Evolutionary conservation across 1,140 invertebrate genomes (phyloP).

Genomic region (Trachelipus rathkii): DNA sequence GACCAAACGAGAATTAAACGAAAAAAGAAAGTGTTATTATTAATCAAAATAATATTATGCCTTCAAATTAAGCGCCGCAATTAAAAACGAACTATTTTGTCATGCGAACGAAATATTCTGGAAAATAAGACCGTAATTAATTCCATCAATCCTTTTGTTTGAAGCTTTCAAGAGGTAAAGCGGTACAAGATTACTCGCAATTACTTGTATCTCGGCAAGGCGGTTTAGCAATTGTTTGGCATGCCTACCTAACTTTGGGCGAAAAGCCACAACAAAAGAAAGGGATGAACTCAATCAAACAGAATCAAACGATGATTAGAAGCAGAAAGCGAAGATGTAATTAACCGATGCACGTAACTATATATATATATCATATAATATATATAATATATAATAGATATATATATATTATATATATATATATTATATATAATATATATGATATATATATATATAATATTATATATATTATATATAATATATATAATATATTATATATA

Average conservation of each 20-base stretch:
- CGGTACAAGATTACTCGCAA: conserved; percentile 6
- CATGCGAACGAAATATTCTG: not conserved
- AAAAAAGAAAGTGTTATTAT: too few relatives aligned
- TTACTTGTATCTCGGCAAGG: not conserved
- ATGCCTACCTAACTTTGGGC: not conserved
- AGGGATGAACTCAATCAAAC: not conserved
- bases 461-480: too few relatives aligned
- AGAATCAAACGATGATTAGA: too few relatives aligned
- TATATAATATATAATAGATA: too few relatives aligned
- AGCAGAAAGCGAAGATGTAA: too few relatives aligned
- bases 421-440: too few relatives aligned
- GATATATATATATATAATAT: too few relatives aligned
- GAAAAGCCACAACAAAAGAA: not conserved
- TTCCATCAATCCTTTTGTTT: not conserved
- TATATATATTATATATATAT: too few relatives aligned
- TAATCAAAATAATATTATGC: not conserved
- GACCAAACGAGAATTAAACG: too few relatives aligned
- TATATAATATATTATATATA: too few relatives aligned
- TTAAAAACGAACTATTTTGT: not conserved
- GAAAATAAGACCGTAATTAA: not conserved
- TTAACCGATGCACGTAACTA: too few relatives aligned
- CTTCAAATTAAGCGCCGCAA: not conserved
- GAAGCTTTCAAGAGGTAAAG: not conserved
- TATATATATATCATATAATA: too few relatives aligned
- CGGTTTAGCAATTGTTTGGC: not conserved